These are phyloP conservation scores for Nycticorax nycticorax DNA, from an alignment of 2,113 vertebrate species.

Conservation along the genomic window DNA sequence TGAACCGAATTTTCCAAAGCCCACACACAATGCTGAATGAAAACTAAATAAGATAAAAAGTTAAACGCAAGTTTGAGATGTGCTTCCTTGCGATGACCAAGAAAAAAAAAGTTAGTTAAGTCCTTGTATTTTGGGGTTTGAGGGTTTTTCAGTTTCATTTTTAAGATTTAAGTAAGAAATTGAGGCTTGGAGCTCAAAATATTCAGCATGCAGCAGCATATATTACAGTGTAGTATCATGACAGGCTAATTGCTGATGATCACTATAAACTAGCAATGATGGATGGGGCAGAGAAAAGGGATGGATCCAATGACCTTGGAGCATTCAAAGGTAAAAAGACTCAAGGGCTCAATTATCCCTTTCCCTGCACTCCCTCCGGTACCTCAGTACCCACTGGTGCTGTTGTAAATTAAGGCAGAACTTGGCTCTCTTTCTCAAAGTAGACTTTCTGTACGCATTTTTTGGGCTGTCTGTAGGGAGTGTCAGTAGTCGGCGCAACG, in stretches of 20 bases:
- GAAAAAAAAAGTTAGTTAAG: neutral
- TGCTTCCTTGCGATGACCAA: neutral
- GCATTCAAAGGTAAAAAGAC: neutral
- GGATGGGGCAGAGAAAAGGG: neutral
- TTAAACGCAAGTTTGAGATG: neutral
- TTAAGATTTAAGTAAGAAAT: neutral
- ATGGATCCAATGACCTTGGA: neutral
- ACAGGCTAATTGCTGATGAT: neutral
- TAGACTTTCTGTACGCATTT: neutral
- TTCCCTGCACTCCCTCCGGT: neutral
- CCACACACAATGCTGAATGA: neutral
- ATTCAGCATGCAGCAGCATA: neutral
- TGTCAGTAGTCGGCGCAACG: rapidly evolving
- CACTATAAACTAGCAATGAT: neutral
- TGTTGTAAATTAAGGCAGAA: neutral
- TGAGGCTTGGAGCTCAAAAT: neutral
- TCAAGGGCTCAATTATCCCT: neutral
- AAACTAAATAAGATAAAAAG: neutral
- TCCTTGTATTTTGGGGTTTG: neutral
- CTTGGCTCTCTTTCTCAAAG: neutral
- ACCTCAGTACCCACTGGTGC: neutral
- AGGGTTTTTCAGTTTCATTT: neutral
- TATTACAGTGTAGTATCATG: neutral
- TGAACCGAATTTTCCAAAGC: neutral
- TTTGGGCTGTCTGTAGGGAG: neutral